Conservation (phyloP, 2,797 vertebrate species). For the Molothrus ater region DNA sequence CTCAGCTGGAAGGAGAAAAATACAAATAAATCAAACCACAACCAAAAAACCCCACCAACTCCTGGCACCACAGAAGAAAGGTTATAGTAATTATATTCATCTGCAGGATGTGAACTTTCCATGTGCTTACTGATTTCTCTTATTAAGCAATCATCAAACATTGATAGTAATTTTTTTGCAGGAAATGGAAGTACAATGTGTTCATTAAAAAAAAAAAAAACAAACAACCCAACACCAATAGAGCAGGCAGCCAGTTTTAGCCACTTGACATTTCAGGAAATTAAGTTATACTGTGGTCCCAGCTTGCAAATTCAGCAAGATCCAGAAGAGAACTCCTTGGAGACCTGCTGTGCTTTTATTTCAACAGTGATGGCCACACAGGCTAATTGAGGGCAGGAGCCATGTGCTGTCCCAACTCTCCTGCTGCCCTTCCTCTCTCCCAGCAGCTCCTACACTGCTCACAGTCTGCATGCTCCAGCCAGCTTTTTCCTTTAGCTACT, state of each 20-base stretch:
- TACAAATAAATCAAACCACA: conserved; percentile 38
- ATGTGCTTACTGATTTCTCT: conserved; percentile 27
- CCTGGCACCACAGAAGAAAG: background rate
- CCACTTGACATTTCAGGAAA: conserved; percentile 55
- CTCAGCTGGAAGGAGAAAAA: background rate
- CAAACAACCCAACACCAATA: background rate
- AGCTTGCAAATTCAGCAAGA: conserved; percentile 31
- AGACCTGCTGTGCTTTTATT: conserved; percentile 7
- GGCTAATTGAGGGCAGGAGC: conserved; percentile 53
- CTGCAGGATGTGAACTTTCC: conserved; percentile 9
- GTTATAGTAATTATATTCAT: conserved; percentile 4
- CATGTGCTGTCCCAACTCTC: background rate
- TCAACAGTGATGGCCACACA: background rate
- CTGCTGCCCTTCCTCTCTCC: background rate
- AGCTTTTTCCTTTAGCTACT: background rate
- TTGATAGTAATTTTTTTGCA: conserved; percentile 10
- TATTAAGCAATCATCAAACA: conserved; percentile 51
- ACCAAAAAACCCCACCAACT: background rate
- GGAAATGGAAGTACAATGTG: conserved; percentile 6
- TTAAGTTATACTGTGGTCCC: conserved; percentile 21
- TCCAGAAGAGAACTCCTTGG: background rate
- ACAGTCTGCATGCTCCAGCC: background rate
- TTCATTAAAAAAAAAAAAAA: background rate
- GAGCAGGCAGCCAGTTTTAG: background rate
- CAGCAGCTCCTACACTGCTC: background rate